Base-by-base conservation (phyloP, 2,888 invertebrate species). In the Tribolium freemani region DNA sequence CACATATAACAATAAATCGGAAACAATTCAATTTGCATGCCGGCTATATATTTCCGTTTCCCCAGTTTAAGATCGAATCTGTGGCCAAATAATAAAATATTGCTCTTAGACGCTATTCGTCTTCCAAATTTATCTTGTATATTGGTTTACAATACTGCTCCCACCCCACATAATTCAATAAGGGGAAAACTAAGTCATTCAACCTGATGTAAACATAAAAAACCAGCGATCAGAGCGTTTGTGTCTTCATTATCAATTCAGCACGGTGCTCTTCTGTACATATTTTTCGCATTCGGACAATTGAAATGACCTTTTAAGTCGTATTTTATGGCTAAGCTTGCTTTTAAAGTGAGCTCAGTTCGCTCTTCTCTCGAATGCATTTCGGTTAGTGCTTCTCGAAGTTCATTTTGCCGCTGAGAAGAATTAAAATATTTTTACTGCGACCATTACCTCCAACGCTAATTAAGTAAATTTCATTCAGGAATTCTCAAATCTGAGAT, bases 11-110 rank as follows among this genome's bases (percentile, higher is more conserved):
- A 76, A 82, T 82, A 82, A 81, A 82, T 82, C 79, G 79, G 77
- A 79, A 80, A 80, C 82, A 82, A 82, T 82, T 80, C 81, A 82
- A 82, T 82, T 82, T 82, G 80, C 82, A 82, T 82, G 76, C 76
- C 68, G 75, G 80, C 80, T 76, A 81, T 82, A 80, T 80, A 81
- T 82, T 81, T 78, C 77, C 74, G 77, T 73, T 78, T 78, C 76
- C 78, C 77, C 73, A 78, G 80, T 78, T 80, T 79, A 80, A 79
- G 80, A 81, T 79, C 78, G 77, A 77, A 80, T 78, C 79, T 78
- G 79, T 75, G 80, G 82, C 80, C 80, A 82, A 82, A 82, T 79
- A 79, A 80, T 82, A 80, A 81, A 79, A 81, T 80, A 81, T 77
- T 70, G 77, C 75, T 74, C 73, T 73, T 77, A 71, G 75, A 58